Evolutionary conservation across 2,797 vertebrate species (phyloP).

Genomic region (Gambusia yucatana): DNA sequence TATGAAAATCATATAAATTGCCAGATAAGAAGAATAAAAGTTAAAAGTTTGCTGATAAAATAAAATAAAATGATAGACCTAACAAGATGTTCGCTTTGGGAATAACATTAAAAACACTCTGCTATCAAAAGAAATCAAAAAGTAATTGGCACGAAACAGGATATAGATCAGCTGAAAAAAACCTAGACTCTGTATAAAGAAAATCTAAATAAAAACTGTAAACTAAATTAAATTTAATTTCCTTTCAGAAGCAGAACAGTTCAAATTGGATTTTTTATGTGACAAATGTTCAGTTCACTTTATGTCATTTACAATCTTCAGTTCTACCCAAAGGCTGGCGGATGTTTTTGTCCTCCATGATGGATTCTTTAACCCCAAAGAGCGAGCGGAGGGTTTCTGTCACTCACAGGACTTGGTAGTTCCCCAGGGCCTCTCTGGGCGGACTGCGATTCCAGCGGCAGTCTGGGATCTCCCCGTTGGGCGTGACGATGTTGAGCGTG

Average conservation of each 20-base stretch:
- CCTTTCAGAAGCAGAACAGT: background rate
- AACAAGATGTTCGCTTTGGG: background rate
- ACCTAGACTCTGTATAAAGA: background rate
- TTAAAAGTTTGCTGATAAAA: too few species aligned
- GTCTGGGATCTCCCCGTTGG: slow-evolving; percentile 94
- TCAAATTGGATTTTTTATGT: background rate
- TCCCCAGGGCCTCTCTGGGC: slow-evolving; percentile 91
- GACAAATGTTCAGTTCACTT: background rate
- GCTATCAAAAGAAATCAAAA: background rate
- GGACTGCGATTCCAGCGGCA: slow-evolving; percentile 94
- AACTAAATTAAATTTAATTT: background rate
- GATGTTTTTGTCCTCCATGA: slow-evolving; percentile 8
- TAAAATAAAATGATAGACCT: background rate
- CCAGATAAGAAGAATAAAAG: too few species aligned
- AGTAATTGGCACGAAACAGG: background rate
- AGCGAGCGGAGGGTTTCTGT: background rate
- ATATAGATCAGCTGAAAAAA: background rate
- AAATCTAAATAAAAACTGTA: background rate
- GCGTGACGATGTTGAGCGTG: slow-evolving; percentile 95
- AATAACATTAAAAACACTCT: too few species aligned
- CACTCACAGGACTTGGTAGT: slow-evolving; percentile 97
- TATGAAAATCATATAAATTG: too few species aligned
- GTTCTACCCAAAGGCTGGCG: slow-evolving; percentile 19
- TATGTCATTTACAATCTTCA: background rate
- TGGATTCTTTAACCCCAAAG: background rate